Evolutionary conservation across 2,888 invertebrate genomes (phyloP).

Genomic region (Melikaiella ostensackeni): DNA sequence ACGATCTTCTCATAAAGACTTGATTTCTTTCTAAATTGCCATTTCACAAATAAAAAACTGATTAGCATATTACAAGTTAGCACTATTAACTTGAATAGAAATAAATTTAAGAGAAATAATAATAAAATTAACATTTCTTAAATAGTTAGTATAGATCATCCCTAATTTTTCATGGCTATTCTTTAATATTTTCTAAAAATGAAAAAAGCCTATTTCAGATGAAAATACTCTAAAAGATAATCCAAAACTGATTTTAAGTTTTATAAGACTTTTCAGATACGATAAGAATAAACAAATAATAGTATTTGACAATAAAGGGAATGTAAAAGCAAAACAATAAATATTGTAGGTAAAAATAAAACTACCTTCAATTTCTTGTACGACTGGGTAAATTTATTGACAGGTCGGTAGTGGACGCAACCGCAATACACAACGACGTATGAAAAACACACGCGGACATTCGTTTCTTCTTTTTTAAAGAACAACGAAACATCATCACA

Average conservation of each 20-base stretch:
- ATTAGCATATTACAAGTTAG: too few species aligned
- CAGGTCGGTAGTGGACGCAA: constrained; percentile 66
- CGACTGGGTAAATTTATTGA: constrained; percentile 74
- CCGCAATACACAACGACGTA: constrained; percentile 43
- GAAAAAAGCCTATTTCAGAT: too few species aligned
- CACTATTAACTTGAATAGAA: too few species aligned
- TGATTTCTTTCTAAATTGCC: too few species aligned
- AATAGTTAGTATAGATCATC: too few species aligned
- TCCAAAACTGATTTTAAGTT: neutral
- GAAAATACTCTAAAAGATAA: too few species aligned
- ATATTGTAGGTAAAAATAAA: constrained; percentile 42
- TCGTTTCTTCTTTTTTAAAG: constrained; percentile 46
- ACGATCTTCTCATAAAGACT: too few species aligned
- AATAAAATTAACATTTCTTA: too few species aligned
- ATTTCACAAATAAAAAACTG: too few species aligned
- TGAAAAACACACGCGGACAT: constrained; percentile 43
- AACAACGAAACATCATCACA: constrained; percentile 42
- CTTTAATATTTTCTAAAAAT: too few species aligned
- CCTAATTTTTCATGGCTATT: too few species aligned
- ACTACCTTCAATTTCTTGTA: constrained; percentile 57
- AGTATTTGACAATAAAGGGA: neutral
- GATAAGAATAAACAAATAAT: neutral
- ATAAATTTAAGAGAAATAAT: too few species aligned
- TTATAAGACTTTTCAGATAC: neutral
- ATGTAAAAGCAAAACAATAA: neutral